Percentiles rank a stretch among this genome's conserved stretches.
These are phyloP conservation scores for Ephialtes manifestator DNA, from an alignment of 2,888 invertebrate genomes.

Conservation along the genomic window DNA sequence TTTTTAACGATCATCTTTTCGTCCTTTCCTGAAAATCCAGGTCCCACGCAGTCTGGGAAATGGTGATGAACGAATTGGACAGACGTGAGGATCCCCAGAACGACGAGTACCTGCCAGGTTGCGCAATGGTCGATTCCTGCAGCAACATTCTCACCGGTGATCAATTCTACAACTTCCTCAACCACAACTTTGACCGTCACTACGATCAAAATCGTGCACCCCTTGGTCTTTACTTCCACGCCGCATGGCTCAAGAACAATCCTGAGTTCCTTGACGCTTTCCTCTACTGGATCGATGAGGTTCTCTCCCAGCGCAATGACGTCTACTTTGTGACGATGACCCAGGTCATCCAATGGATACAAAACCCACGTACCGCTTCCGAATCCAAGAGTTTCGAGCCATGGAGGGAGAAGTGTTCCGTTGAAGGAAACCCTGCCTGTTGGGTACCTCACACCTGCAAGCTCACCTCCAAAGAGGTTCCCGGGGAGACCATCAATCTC, in stretches of 20 bases:
- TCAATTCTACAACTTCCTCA: slow-evolving; percentile 97
- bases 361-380: slow-evolving; percentile 94
- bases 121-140: slow-evolving; percentile 98
- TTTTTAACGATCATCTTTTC: neutral
- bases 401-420: slow-evolving; percentile 97
- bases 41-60: slow-evolving; percentile 98
- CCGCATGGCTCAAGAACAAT: slow-evolving; percentile 97
- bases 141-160: slow-evolving; percentile 96
- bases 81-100: slow-evolving; percentile 96
- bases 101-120: slow-evolving; percentile 96
- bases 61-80: slow-evolving; percentile 98
- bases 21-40: slow-evolving; percentile 69
- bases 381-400: slow-evolving; percentile 97
- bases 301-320: slow-evolving; percentile 94
- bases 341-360: slow-evolving; percentile 98
- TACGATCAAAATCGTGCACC: slow-evolving; percentile 96
- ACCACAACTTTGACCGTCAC: slow-evolving; percentile 97
- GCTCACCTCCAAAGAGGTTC: slow-evolving; percentile 96
- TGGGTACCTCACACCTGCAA: slow-evolving; percentile 97
- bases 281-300: slow-evolving; percentile 97
- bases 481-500: slow-evolving; percentile 97
- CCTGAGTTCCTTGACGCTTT: slow-evolving; percentile 97
- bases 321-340: slow-evolving; percentile 98
- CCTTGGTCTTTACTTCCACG: slow-evolving; percentile 96
- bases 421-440: slow-evolving; percentile 94